Evolutionary conservation across 2,888 invertebrate species (phyloP).

Genomic region (Mesoligia furuncula): DNA sequence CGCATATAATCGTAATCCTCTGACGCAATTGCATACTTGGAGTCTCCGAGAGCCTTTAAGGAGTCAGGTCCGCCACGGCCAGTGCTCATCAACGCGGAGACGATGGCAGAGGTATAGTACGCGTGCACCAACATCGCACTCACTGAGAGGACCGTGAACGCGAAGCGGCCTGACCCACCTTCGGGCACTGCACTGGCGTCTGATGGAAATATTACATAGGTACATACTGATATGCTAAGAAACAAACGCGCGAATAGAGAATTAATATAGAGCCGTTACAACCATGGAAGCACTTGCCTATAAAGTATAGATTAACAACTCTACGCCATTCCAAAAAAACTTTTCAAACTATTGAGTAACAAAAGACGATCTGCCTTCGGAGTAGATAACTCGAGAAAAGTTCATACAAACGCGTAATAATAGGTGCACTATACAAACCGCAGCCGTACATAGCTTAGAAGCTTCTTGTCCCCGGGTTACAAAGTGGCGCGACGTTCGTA

Average conservation of each 20-base stretch:
- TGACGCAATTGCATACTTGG: constrained; percentile 80
- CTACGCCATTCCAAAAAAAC: background rate
- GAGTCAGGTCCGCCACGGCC: constrained; percentile 79
- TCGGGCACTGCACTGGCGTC: constrained; percentile 83
- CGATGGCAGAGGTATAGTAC: constrained; percentile 85
- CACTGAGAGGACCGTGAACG: constrained; percentile 80
- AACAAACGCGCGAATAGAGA: no score
- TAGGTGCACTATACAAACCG: background rate
- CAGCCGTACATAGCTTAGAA: background rate
- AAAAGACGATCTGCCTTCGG: no score
- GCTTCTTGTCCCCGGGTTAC: background rate
- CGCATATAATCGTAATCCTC: constrained; percentile 82
- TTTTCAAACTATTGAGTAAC: background rate
- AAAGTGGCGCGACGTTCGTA: background rate
- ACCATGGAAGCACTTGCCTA: background rate
- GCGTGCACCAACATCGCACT: constrained; percentile 85
- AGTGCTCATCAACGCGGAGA: constrained; percentile 83
- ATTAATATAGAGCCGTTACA: no score
- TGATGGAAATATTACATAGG: constrained; percentile 51
- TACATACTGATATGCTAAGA: background rate
- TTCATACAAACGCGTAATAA: background rate
- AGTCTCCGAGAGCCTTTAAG: constrained; percentile 79
- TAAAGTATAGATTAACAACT: background rate
- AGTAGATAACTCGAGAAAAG: background rate
- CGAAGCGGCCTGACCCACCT: constrained; percentile 80